These are phyloP conservation scores for Phyllotreta striolata DNA, from an alignment of 2,888 invertebrate species.

Conservation along the genomic window DNA sequence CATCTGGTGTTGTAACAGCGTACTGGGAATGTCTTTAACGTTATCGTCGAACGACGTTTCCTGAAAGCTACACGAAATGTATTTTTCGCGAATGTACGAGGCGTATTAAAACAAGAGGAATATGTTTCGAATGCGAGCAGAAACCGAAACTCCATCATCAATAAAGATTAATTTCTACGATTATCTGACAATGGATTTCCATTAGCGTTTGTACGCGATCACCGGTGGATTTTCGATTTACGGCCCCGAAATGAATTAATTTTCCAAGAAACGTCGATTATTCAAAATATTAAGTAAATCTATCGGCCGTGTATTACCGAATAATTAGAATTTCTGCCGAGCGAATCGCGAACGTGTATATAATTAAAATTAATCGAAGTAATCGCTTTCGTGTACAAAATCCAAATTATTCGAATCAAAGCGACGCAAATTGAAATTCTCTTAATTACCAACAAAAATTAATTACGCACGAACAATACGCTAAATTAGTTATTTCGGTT, in stretches of 20 bases:
- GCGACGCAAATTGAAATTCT: too few relatives aligned
- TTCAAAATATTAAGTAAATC: conserved; percentile 15
- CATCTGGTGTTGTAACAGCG: conserved; percentile 27
- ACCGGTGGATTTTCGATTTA: conserved; percentile 25
- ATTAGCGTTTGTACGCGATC: conserved; percentile 41
- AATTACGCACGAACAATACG: too few relatives aligned
- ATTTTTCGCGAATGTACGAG: too few relatives aligned
- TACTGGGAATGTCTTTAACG: conserved; percentile 18
- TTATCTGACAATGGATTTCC: conserved; percentile 46
- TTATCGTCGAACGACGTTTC: conserved; percentile 16
- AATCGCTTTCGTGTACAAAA: too few relatives aligned
- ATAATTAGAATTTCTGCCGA: neutral
- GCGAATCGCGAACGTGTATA: too few relatives aligned
- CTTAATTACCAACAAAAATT: too few relatives aligned
- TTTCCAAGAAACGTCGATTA: conserved; percentile 24
- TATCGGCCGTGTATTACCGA: neutral
- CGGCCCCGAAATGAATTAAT: conserved; percentile 23
- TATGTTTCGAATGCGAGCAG: too few relatives aligned
- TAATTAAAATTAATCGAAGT: too few relatives aligned
- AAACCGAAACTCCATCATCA: conserved; percentile 51
- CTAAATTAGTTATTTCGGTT: too few relatives aligned
- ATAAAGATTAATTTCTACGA: conserved; percentile 56
- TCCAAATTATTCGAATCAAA: too few relatives aligned
- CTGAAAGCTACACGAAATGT: conserved; percentile 1
- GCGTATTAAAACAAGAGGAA: too few relatives aligned